Evolutionary conservation across 1,140 invertebrate genomes (phyloP), one percentile per base, ranked within the genome.

Genomic region (Tetramorium alpestre): DNA sequence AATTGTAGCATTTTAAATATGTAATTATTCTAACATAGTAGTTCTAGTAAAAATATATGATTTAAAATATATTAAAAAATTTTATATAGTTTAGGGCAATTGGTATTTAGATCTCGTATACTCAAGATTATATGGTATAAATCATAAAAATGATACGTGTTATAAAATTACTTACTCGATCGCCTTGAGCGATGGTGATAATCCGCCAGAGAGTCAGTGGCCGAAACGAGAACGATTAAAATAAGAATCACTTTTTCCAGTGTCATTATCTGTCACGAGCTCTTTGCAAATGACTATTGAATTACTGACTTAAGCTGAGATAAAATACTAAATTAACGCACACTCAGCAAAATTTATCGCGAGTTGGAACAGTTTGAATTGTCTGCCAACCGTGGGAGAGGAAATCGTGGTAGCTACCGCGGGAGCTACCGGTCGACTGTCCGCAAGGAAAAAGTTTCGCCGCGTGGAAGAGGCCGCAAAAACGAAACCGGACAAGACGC

Each of bases 121-220:
- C 54, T 1, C n/a, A 56, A n/a, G 54, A 18, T 56, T 25, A 60
- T 28, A 60, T 6, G 22, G 22, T 22, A 28, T 7, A 33, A 18
- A 7, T 64, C 6, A 47, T 47, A 47, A 69, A 69, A 69, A 47
- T 69, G 33, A 33, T 33, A 3, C 4, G 47, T 44, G 22, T 47
- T 69, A 25, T 69, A 69, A 49, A 49, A 28, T 69, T 13, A 88
- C 89, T 92, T 85, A 93, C 92, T 84, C n/a, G 90, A 89, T 64
- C 87, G 65, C 58, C 87, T 92, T 41, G 81, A 54, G 47, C 87
- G 91, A 47, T 88, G 85, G 75, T 75, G 38, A 72, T 18, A 62
- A 28, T 38, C 56, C 11, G 86, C 85, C 64, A 86, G 73, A 44
- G 88, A 72, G 72, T 54, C 87, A 86, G 77, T 13, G 51, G 67